Evolutionary conservation across 2,888 invertebrate genomes (phyloP).

Genomic region (Esperia sulphurella): DNA sequence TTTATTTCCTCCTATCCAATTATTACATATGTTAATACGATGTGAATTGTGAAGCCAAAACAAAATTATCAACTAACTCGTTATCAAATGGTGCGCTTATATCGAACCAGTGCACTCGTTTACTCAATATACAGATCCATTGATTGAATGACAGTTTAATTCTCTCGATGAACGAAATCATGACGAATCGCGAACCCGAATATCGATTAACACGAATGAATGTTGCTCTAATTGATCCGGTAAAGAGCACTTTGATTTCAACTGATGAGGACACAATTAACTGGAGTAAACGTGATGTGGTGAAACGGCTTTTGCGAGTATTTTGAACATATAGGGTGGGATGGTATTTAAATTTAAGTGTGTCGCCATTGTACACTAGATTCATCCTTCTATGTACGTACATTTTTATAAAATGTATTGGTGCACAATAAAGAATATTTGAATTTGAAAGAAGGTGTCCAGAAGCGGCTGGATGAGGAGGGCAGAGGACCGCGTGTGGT

Average conservation of each 20-base stretch:
- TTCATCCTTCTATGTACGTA: too few species aligned
- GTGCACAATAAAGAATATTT: too few species aligned
- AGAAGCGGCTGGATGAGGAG: too few species aligned
- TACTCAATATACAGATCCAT: background rate
- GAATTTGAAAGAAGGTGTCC: too few species aligned
- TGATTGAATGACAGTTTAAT: constrained; percentile 3
- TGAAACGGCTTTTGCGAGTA: constrained; percentile 11
- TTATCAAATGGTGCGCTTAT: background rate
- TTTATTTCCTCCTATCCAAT: too few species aligned
- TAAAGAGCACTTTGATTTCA: constrained; percentile 43
- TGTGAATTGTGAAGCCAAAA: background rate
- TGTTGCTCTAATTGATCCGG: constrained; percentile 42
- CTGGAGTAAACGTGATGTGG: constrained; percentile 23
- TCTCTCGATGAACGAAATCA: constrained; percentile 5
- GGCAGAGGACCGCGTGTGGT: too few species aligned
- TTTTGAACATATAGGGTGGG: too few species aligned
- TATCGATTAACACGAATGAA: constrained; percentile 39
- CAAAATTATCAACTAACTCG: background rate
- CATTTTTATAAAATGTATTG: too few species aligned
- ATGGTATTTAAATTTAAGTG: too few species aligned
- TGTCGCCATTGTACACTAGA: too few species aligned
- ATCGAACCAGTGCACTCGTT: background rate
- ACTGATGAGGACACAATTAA: constrained; percentile 34
- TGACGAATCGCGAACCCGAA: constrained; percentile 21
- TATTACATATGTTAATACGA: background rate